phyloP scores from a whole-genome alignment of 2,888 invertebrate species.

The Seira ritae region DNA sequence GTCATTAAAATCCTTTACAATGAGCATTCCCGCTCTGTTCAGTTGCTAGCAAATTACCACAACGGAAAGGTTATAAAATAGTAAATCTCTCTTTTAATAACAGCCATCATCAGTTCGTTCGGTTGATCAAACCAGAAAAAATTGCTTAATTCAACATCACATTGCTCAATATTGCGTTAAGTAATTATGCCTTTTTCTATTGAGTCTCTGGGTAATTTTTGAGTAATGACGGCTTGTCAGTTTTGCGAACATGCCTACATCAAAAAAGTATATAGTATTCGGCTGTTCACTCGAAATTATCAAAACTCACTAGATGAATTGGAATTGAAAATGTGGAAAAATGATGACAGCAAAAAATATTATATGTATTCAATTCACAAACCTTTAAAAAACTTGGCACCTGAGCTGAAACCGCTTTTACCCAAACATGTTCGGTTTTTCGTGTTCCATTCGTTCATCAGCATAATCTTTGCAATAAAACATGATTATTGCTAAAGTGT shows the following conservation, averaged over 20 bases:
- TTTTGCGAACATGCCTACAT: background rate
- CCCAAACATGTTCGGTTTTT: background rate
- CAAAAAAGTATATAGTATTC: background rate
- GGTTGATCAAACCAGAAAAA: background rate
- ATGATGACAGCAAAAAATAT: background rate
- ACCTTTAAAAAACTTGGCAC: background rate
- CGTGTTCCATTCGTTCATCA: background rate
- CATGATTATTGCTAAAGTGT: background rate
- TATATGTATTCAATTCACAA: too few species aligned
- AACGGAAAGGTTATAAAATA: background rate
- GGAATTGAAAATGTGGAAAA: background rate
- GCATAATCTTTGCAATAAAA: background rate
- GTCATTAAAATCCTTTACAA: slow-evolving; percentile 7
- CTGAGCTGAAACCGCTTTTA: background rate
- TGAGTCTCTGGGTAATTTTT: background rate
- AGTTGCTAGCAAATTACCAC: background rate
- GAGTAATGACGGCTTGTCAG: slow-evolving; percentile 2
- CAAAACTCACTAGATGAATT: background rate
- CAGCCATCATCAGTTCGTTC: background rate
- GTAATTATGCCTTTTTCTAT: slow-evolving; percentile 7
- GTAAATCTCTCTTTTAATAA: background rate
- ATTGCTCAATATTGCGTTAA: slow-evolving; percentile 10
- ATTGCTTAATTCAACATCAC: slow-evolving; percentile 1
- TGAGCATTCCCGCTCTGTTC: too few species aligned
- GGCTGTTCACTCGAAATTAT: background rate